These are phyloP conservation scores for Aleiodes leptofemur DNA, from an alignment of 2,888 invertebrate species.

Conservation along the genomic window DNA sequence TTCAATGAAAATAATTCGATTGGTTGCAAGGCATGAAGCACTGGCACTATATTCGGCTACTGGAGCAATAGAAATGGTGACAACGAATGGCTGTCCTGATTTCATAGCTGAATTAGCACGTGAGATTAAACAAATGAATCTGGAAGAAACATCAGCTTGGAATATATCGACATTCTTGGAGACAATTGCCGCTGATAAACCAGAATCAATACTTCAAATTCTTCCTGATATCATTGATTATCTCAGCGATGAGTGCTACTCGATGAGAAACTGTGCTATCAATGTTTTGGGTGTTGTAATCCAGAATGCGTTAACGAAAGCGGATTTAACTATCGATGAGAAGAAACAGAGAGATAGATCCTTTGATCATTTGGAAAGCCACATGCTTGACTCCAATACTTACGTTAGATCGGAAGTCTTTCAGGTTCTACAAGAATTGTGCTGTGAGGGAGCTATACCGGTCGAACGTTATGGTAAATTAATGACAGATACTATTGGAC, in stretches of 20 bases:
- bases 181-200: conserved; percentile 59
- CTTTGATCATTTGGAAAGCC: conserved; percentile 86
- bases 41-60: conserved; percentile 82
- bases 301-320: conserved; percentile 83
- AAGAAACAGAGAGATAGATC: conserved; percentile 86
- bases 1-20: conserved; percentile 83
- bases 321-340: conserved; percentile 82
- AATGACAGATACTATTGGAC: conserved; percentile 81
- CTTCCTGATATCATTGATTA: conserved; percentile 67
- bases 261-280: conserved; percentile 87
- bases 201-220: conserved; percentile 66
- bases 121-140: conserved; percentile 84
- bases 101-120: conserved; percentile 85
- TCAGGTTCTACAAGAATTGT: conserved; percentile 88
- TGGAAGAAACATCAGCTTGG: conserved; percentile 76
- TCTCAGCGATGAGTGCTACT: conserved; percentile 75
- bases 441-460: conserved; percentile 88
- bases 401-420: conserved; percentile 91
- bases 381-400: conserved; percentile 89
- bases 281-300: conserved; percentile 90
- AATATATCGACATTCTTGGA: conserved; percentile 70
- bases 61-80: conserved; percentile 83
- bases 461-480: conserved; percentile 82
- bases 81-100: conserved; percentile 81
- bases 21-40: conserved; percentile 86